phyloP scores from a whole-genome alignment of 2,113 vertebrate species.

The Calyptommatus sinebrachiatus region DNA sequence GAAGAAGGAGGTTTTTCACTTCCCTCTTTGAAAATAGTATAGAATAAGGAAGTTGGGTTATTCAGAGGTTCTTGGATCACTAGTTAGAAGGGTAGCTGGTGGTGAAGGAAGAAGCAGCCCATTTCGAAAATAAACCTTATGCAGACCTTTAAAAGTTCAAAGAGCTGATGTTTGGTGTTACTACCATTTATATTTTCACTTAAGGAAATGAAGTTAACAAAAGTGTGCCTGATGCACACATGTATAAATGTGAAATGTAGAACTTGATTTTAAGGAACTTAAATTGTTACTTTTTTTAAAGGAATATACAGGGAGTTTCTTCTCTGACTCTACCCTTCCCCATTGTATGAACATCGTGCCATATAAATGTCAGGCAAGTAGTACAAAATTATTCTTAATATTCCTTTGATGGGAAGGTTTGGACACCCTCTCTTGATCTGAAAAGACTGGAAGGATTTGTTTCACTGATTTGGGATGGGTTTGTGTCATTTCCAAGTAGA shows the following conservation, averaged over 20 bases:
- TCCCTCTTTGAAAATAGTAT: conserved; percentile 9
- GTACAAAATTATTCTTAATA: conserved; percentile 6
- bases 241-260: conserved; percentile 20
- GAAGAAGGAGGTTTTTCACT: background rate
- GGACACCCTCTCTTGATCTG: background rate
- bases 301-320: background rate
- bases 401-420: background rate
- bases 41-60: conserved; percentile 3
- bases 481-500: background rate
- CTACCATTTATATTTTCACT: conserved; percentile 36
- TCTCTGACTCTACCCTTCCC: background rate
- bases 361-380: background rate
- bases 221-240: conserved; percentile 4
- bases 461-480: background rate
- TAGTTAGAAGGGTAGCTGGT: conserved; percentile 5
- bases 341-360: background rate
- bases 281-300: background rate
- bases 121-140: conserved; percentile 16
- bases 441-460: background rate
- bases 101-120: conserved; percentile 10
- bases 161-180: conserved; percentile 19
- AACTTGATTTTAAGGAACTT: background rate
- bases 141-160: conserved; percentile 33
- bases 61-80: conserved; percentile 10
- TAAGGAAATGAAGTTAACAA: conserved; percentile 14